Evolutionary conservation across 2,888 invertebrate species (phyloP), one percentile per base, ranked within the genome.

Genomic region (Machimus rusticus): DNA sequence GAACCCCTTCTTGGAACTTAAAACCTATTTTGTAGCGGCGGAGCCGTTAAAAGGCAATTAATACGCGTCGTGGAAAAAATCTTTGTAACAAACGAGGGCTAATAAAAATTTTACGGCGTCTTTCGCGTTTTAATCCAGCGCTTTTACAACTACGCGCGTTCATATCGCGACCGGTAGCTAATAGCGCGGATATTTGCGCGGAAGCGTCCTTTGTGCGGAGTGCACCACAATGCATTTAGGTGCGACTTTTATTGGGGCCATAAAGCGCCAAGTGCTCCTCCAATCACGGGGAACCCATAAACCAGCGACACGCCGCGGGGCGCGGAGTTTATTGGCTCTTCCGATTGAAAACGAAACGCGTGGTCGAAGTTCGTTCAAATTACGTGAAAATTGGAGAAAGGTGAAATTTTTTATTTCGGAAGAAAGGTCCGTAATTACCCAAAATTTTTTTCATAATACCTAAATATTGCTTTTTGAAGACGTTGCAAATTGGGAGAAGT

Each of bases 151-250:
- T 66, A 66, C 57, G 37, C 66, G n/a, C 16, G 16, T 46, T 46
- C 34, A 31, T 66, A 66, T 37, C 57, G 34, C 82, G 14, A 66
- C 66, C 82, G 37, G 82, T 66, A 82, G 82, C 82, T 82, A 82
- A 82, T 82, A 82, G 57, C 82, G 12, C 37, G 57, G 57, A 51
- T 28, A 82, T 82, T 57, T 51, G 19, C 66, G 23, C 23, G 5
- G 14, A 79, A 55, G 12, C 9, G 19, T n/a, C 28, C 12, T 55
- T 34, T 82, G 23, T 82, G 39, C 31, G 16, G 19, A 66, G 19
- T 66, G 37, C 57, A 82, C 57, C 57, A 82, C 82, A 82, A 82
- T 82, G 82, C 82, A 55, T 57, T 57, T 82, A 55, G 66, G 82
- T 82, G 82, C 39, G 66, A 66, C 66, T 55, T 82, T 82, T 82